A percentile compares a stretch with the other conserved stretches of the same genome.
Conservation (phyloP, 2,888 invertebrate species). For the Agonopterix heracliana region DNA sequence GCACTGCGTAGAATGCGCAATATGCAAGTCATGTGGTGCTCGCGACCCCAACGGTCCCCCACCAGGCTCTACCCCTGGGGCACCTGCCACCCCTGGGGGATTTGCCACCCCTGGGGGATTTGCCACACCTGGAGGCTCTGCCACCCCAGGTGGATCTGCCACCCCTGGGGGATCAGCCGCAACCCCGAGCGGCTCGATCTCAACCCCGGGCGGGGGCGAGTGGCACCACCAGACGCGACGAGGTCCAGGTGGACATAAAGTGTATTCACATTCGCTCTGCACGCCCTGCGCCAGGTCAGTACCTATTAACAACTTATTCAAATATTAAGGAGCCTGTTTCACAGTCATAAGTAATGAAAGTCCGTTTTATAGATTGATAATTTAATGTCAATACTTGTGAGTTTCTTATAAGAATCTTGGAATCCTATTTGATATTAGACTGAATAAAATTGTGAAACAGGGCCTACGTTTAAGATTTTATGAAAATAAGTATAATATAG, state of each 20-base stretch:
- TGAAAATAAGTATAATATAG: no score
- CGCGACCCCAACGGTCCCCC: slow-evolving; percentile 61
- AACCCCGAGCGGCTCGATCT: slow-evolving; percentile 18
- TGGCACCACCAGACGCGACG: slow-evolving; percentile 73
- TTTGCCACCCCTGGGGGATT: slow-evolving; percentile 18
- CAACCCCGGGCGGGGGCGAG: slow-evolving; percentile 24
- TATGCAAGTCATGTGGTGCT: slow-evolving; percentile 79
- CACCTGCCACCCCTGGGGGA: background rate
- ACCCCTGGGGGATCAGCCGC: slow-evolving; percentile 4
- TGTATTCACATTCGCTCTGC: slow-evolving; percentile 79
- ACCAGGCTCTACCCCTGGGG: slow-evolving; percentile 10
- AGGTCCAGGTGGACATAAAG: slow-evolving; percentile 65
- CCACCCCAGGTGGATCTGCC: slow-evolving; percentile 5
- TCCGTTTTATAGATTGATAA: no score
- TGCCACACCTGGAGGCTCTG: background rate
- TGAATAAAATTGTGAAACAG: background rate
- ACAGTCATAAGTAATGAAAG: background rate
- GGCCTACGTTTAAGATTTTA: background rate
- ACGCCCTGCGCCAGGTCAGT: slow-evolving; percentile 81
- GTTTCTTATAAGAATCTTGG: no score
- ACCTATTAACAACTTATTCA: slow-evolving; percentile 1
- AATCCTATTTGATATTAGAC: no score
- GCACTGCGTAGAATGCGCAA: slow-evolving; percentile 89
- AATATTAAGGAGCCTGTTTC: background rate
- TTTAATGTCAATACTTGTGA: no score